Conservation (phyloP, 2,113 vertebrate species). For the Nycticorax nycticorax region DNA sequence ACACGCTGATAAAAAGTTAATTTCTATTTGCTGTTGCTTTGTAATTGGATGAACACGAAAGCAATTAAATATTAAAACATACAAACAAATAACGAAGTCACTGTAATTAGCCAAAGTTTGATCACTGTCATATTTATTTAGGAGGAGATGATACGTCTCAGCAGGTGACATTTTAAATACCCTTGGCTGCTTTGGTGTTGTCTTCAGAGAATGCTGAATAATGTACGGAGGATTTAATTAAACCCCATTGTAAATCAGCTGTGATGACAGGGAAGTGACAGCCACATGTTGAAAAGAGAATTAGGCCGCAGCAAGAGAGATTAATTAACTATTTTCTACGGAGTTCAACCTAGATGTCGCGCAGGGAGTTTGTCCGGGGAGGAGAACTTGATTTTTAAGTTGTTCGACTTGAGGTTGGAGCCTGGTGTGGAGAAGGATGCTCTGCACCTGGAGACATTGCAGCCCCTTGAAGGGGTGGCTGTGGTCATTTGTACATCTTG, state of each 20-base stretch:
- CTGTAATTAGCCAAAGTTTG: conserved; percentile 83
- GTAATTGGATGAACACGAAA: conserved; percentile 83
- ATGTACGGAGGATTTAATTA: conserved; percentile 81
- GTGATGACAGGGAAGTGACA: conserved; percentile 79
- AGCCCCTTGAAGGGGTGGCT: not conserved
- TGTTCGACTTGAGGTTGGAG: not conserved
- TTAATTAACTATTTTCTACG: conserved; percentile 75
- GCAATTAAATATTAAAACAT: conserved; percentile 86
- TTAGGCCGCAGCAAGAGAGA: conserved; percentile 71
- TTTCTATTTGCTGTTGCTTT: conserved; percentile 80
- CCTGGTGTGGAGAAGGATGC: not conserved
- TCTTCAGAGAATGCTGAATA: conserved; percentile 77
- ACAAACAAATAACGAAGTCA: conserved; percentile 84
- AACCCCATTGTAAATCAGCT: conserved; percentile 79
- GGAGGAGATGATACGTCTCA: conserved; percentile 76
- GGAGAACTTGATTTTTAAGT: not conserved
- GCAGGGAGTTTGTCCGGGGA: not conserved
- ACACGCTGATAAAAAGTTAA: conserved; percentile 80
- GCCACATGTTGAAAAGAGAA: conserved; percentile 79
- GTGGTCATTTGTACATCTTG: rapidly evolving
- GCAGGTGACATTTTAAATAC: conserved; percentile 82
- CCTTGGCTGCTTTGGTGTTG: conserved; percentile 73
- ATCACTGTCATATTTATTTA: conserved; percentile 84
- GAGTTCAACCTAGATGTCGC: conserved; percentile 19
- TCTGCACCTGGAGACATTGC: rapidly evolving